Evolutionary conservation across 2,113 vertebrate species (phyloP).

Genomic region (Eidolon helvum): DNA sequence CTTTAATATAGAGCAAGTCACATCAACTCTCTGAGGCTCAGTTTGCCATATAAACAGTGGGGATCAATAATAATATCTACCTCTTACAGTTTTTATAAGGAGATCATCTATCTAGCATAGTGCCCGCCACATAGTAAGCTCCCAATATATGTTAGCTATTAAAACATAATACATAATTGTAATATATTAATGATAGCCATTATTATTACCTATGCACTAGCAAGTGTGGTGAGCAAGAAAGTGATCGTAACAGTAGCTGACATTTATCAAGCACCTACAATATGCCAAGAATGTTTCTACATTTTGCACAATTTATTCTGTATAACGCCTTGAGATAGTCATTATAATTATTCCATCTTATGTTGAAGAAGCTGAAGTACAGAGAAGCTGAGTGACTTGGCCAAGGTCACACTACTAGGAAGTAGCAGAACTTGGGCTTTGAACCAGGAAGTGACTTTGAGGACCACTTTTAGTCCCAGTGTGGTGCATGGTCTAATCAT

Average conservation of each 20-base stretch:
- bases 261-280: not conserved
- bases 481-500: too few relatives aligned
- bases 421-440: not conserved
- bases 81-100: not conserved
- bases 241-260: not conserved
- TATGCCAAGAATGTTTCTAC: not conserved
- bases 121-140: not conserved
- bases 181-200: not conserved
- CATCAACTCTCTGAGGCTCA: not conserved
- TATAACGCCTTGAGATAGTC: not conserved
- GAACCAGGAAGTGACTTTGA: not conserved
- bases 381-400: not conserved
- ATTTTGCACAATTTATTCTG: not conserved
- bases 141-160: not conserved
- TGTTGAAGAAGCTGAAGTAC: not conserved
- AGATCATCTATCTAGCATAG: not conserved
- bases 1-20: not conserved
- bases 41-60: not conserved
- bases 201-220: not conserved
- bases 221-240: not conserved
- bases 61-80: not conserved
- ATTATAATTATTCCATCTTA: not conserved
- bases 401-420: not conserved
- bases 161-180: not conserved
- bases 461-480: not conserved